phyloP scores from a whole-genome alignment of 2,888 invertebrate genomes.

The Watsonalla binaria region DNA sequence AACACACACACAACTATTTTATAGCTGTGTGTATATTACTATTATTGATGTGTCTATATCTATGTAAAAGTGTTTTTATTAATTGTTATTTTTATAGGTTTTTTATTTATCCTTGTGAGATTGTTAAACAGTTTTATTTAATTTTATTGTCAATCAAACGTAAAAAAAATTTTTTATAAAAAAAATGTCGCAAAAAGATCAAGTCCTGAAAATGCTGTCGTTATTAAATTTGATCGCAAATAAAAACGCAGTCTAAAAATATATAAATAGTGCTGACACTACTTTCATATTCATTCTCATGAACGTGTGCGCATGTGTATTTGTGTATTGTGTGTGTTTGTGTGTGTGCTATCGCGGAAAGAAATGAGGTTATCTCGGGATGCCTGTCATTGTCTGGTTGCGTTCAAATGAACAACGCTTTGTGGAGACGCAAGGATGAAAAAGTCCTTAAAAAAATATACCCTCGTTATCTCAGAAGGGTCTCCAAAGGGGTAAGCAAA shows the following conservation, averaged over 20 bases:
- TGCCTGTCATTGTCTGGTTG: constrained; percentile 67
- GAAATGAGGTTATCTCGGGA: constrained; percentile 77
- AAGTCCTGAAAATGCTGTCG: too few relatives aligned
- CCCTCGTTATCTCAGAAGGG: too few relatives aligned
- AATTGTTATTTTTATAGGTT: not conserved
- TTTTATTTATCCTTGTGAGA: not conserved
- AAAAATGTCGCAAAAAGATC: too few relatives aligned
- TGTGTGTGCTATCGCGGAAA: constrained; percentile 64
- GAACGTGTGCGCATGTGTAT: constrained; percentile 16
- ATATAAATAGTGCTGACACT: not conserved
- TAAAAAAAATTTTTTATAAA: too few relatives aligned
- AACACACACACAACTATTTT: constrained; percentile 12
- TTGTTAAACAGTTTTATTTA: too few relatives aligned
- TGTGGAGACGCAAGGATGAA: constrained; percentile 18
- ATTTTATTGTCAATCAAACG: too few relatives aligned
- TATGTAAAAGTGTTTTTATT: not conserved
- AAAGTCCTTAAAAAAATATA: constrained; percentile 1
- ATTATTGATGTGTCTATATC: not conserved
- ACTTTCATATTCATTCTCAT: constrained; percentile 4
- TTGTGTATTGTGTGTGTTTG: constrained; percentile 22
- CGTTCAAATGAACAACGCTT: constrained; percentile 36
- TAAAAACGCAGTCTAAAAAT: too few relatives aligned
- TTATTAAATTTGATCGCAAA: too few relatives aligned
- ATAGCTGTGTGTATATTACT: constrained; percentile 14
- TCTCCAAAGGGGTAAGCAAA: too few relatives aligned